Base-by-base conservation (phyloP, 2,888 invertebrate genomes). In the Campoplex nolae region DNA sequence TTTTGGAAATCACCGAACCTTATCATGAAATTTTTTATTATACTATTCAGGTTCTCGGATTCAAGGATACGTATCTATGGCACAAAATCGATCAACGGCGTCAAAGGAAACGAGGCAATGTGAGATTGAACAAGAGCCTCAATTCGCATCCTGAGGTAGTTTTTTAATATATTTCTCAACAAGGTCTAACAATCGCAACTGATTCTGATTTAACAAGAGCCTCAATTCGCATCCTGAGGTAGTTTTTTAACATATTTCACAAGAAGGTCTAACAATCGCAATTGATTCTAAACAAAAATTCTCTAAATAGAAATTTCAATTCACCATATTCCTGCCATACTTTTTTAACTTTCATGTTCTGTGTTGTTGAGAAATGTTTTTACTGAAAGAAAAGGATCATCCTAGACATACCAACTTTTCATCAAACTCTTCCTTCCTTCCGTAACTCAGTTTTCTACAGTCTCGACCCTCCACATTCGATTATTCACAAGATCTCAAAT, bases 41-140 rank as follows among this genome's bases (percentile, higher is more conserved):
- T 28, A 51, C 54, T 51, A 45, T 81, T 28, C 51, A 97, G 97
- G 95, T 97, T 11, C 93, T 94, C 18, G 96, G 96, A 11, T 97
- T 97, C 92, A 95, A 96, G 8, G 95, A 97, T 91, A 96, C 97
- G 62, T 97, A 97, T 93, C 94, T 96, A 42, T 96, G 97, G 94
- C 93, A 95, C 81, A 96, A 96, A 91, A 95, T 95, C 89, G 95
- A 95, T 90, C 96, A 96, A 88, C 95, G 95, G 28, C 95, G 95
- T 88, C 94, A 96, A 80, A 95, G 96, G 48, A 96, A 96, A 93
- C 95, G 97, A 91, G 96, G 96, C 68, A 94, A 95, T 38, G 94
- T 95, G 42, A 93, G 95, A 90, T 93, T 95, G 95, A 70, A 95
- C 94, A 90, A 94, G 95, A 87, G 95, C 96, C 68, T 92, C 35